These are phyloP conservation scores for Centropus bengalensis DNA, from an alignment of 2,113 vertebrate species.

Conservation along the genomic window DNA sequence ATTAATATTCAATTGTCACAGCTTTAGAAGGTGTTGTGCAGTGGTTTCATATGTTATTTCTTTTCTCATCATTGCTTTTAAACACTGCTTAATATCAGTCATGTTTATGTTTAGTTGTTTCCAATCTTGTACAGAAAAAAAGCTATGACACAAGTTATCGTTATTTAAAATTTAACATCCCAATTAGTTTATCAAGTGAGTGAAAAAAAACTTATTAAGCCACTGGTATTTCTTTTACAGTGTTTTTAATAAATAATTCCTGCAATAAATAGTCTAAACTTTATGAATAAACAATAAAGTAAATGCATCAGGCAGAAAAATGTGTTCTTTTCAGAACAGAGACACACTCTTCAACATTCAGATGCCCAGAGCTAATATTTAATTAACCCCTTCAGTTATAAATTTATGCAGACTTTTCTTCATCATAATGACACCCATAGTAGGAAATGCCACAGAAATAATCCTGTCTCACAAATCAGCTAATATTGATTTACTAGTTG, in stretches of 20 bases:
- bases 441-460: not conserved
- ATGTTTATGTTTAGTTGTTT: constrained; percentile 24
- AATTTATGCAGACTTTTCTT: constrained; percentile 20
- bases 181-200: constrained; percentile 46
- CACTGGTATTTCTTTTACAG: not conserved
- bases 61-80: constrained; percentile 17
- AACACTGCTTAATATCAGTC: constrained; percentile 6
- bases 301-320: not conserved
- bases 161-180: constrained; percentile 58
- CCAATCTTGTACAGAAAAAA: constrained; percentile 26
- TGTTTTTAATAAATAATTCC: constrained; percentile 19
- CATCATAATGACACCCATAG: not conserved
- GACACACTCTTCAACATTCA: not conserved
- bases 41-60: not conserved
- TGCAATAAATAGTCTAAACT: constrained; percentile 26
- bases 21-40: constrained; percentile 8
- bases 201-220: constrained; percentile 51
- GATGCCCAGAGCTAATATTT: constrained; percentile 33
- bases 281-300: constrained; percentile 32
- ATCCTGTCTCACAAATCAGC: not conserved
- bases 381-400: constrained; percentile 48
- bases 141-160: not conserved
- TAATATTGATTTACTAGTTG: not conserved
- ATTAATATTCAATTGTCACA: not conserved
- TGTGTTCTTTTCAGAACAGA: not conserved